Evolutionary conservation across 1,140 invertebrate genomes (phyloP), one percentile per base, ranked within the genome.

Genomic region (Elymnias hypermnestra): DNA sequence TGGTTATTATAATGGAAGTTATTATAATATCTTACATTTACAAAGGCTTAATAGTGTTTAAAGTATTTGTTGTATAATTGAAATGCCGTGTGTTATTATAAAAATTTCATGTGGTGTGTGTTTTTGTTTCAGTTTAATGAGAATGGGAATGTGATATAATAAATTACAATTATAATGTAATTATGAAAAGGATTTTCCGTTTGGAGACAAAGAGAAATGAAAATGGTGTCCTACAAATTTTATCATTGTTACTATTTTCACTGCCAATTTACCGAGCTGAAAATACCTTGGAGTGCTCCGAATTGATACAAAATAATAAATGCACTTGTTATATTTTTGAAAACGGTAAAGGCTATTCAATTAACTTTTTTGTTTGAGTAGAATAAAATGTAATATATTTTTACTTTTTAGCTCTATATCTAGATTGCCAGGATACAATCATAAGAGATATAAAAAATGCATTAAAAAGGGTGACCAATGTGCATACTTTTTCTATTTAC

Each of bases 311-410:
- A 53, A 75, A 61, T 59, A 73, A 73, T 63, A 82, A 82, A 73
- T 85, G 82, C 63, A 73, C 76, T 29, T 85, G 82, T 57, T 77
- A 81, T 58, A 72, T 62, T 36, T 79, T 78, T 56, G 78, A 85
- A 68, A 65, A 78, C 55, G 75, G 82, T 85, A 68, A 73, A 67
- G n/a, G n/a, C n/a, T 25, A 29, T 21, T 29, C 29, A 43, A 51
- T 42, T 28, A 25, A 23, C 45, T 50, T 43, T 35, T 31, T 33
- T 49, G 14, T 51, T 6, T 18, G 43, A 31, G 14, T 0, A 0
- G 13, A 33, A 33, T 2, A 8, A 15, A 33, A 14, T 33, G n/a
- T 28, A 46, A 23, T 45, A 10, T 26, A 8, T 14, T 39, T 48
- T 46, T 47, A 33, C 15, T 45, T 75, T 74, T 46, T 78, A 85